phyloP scores from a whole-genome alignment of 2,888 invertebrate species.

The Leptura quadrifasciata region DNA sequence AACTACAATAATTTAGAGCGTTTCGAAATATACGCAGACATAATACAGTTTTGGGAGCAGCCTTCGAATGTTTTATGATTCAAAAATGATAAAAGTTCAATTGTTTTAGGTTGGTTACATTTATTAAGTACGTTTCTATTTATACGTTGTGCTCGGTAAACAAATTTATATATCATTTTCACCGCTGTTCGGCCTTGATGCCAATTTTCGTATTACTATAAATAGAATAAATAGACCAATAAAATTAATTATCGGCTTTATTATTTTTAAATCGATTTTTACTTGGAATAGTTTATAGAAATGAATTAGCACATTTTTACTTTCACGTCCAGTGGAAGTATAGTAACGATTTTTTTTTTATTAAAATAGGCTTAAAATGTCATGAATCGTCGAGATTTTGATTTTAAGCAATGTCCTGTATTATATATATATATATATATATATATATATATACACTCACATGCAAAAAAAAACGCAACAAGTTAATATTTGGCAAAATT shows the following conservation, averaged over 20 bases:
- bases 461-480: too few relatives aligned
- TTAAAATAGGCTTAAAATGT: too few relatives aligned
- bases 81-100: slow-evolving; percentile 4
- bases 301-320: too few relatives aligned
- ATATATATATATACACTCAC: too few relatives aligned
- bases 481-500: too few relatives aligned
- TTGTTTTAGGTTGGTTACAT: slow-evolving; percentile 1
- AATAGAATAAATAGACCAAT: slow-evolving; percentile 33
- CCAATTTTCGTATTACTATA: slow-evolving; percentile 31
- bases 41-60: not conserved
- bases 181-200: slow-evolving; percentile 12
- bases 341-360: too few relatives aligned
- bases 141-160: not conserved
- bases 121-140: slow-evolving; percentile 2
- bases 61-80: not conserved
- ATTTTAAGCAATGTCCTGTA: too few relatives aligned
- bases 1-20: not conserved
- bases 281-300: not conserved
- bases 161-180: slow-evolving; percentile 8
- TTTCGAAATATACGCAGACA: not conserved
- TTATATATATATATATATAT: too few relatives aligned
- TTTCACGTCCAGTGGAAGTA: too few relatives aligned
- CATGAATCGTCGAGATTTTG: too few relatives aligned
- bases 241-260: slow-evolving; percentile 28
- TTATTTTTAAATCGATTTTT: slow-evolving; percentile 14